A percentile compares a stretch with the other conserved stretches of the same genome.
Conservation (phyloP, 1,140 invertebrate genomes). For the Panagrolaimus sp. region DNA sequence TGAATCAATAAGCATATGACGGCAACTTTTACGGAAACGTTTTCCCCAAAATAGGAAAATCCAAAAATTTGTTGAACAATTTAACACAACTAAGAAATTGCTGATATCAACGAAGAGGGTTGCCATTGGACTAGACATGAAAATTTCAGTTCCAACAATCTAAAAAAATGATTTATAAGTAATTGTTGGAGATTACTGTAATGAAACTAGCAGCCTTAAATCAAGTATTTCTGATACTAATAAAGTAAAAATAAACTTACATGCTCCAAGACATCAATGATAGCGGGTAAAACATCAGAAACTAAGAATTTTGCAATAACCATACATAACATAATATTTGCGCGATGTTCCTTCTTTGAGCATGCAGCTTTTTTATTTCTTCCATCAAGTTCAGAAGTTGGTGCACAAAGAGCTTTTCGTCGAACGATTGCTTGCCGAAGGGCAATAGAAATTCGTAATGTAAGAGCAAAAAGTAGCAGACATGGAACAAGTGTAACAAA, state of each 20-base stretch:
- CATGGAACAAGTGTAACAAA: slow-evolving; percentile 53
- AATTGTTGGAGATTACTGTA: too few species aligned
- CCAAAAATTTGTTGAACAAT: slow-evolving; percentile 56
- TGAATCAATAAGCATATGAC: background rate
- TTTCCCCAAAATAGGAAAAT: slow-evolving; percentile 54
- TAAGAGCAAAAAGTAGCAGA: slow-evolving; percentile 48
- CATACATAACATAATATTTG: slow-evolving; percentile 52
- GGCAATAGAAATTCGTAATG: slow-evolving; percentile 48
- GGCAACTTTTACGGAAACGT: slow-evolving; percentile 32
- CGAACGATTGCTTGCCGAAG: slow-evolving; percentile 34
- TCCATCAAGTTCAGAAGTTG: slow-evolving; percentile 25
- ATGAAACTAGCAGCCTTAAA: too few species aligned
- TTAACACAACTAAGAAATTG: slow-evolving; percentile 52
- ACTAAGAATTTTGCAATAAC: slow-evolving; percentile 52
- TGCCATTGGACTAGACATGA: slow-evolving; percentile 43
- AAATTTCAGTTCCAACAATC: slow-evolving; percentile 47
- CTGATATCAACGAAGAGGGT: slow-evolving; percentile 51
- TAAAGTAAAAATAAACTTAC: slow-evolving; percentile 26
- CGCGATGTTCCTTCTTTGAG: slow-evolving; percentile 50
- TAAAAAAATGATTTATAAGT: too few species aligned
- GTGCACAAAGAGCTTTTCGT: slow-evolving; percentile 42
- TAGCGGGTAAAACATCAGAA: slow-evolving; percentile 52
- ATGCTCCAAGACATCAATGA: slow-evolving; percentile 52
- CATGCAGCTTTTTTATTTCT: slow-evolving; percentile 26
- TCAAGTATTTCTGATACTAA: too few species aligned